phyloP scores from a whole-genome alignment of 1,140 invertebrate species.

The Aradophagus sp. region DNA sequence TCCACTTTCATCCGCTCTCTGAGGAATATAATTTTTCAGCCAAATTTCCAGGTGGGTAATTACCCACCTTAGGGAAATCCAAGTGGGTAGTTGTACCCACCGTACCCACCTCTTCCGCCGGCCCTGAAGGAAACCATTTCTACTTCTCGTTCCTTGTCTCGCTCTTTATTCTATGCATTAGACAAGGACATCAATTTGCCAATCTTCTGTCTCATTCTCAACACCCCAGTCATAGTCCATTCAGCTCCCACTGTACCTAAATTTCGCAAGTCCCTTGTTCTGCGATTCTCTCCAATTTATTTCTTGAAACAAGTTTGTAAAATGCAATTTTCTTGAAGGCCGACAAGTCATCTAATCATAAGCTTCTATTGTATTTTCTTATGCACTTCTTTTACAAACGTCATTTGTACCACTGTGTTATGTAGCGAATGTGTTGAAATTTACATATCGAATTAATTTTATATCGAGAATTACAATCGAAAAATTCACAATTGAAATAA shows the following conservation, averaged over 20 bases:
- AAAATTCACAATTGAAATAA: too few species aligned
- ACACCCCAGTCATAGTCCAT: constrained; percentile 45
- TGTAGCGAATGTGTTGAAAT: too few species aligned
- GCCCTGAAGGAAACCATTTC: constrained; percentile 54
- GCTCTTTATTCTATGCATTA: constrained; percentile 29
- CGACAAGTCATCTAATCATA: constrained; percentile 71
- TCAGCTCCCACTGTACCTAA: constrained; percentile 33
- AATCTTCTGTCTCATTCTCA: constrained; percentile 41
- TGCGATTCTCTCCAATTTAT: constrained; percentile 72
- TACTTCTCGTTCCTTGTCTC: constrained; percentile 61
- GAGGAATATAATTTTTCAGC: too few species aligned
- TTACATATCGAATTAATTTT: too few species aligned
- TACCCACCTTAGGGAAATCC: too few species aligned
- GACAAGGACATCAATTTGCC: constrained; percentile 23
- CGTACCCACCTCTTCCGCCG: constrained; percentile 60
- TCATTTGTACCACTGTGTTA: constrained; percentile 31
- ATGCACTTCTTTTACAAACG: constrained; percentile 24
- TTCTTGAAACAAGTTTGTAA: constrained; percentile 73
- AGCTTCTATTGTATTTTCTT: constrained; percentile 54
- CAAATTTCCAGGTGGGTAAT: too few species aligned
- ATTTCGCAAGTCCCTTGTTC: constrained; percentile 40
- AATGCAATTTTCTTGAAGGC: constrained; percentile 73
- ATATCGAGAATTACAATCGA: too few species aligned
- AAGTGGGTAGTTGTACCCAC: too few species aligned
- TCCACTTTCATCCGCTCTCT: too few species aligned